A percentile compares a stretch with the other conserved stretches of the same genome.
phyloP scores from a whole-genome alignment of 2,797 vertebrate species.

The Nannoperca australis region DNA sequence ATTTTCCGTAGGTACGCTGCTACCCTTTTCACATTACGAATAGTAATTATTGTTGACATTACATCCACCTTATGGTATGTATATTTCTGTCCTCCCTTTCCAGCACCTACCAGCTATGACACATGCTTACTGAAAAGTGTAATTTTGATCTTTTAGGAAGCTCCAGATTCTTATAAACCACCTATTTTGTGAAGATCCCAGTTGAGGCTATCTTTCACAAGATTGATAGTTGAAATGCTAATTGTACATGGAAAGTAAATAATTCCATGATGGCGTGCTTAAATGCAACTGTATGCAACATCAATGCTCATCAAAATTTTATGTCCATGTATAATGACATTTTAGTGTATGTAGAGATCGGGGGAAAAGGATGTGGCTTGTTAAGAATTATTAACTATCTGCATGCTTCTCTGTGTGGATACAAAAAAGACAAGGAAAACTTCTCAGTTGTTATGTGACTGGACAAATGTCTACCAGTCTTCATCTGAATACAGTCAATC shows the following conservation, averaged over 20 bases:
- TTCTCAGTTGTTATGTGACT: conserved; percentile 26
- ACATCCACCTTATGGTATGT: not conserved
- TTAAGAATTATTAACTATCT: conserved; percentile 4
- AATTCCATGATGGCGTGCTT: not conserved
- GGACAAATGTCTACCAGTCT: conserved; percentile 33
- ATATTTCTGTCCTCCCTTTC: not conserved
- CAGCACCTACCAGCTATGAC: not conserved
- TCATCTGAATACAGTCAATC: conserved; percentile 39
- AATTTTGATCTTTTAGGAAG: not conserved
- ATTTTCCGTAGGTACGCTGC: not conserved
- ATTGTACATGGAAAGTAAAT: not conserved
- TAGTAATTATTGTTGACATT: not conserved
- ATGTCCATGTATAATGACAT: not conserved
- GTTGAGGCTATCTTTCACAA: not conserved
- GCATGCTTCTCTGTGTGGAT: not conserved
- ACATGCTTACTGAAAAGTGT: not conserved
- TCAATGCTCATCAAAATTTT: not conserved
- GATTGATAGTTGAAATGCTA: not conserved
- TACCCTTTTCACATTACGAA: not conserved
- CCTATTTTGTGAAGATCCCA: not conserved
- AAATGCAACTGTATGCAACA: not conserved
- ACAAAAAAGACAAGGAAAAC: conserved; percentile 12
- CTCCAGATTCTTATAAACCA: not conserved
- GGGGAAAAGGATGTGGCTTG: not conserved
- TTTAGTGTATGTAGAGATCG: not conserved